A percentile compares a stretch with the other conserved stretches of the same genome.
phyloP scores from a whole-genome alignment of 2,113 vertebrate genomes.

The Tursiops truncatus region DNA sequence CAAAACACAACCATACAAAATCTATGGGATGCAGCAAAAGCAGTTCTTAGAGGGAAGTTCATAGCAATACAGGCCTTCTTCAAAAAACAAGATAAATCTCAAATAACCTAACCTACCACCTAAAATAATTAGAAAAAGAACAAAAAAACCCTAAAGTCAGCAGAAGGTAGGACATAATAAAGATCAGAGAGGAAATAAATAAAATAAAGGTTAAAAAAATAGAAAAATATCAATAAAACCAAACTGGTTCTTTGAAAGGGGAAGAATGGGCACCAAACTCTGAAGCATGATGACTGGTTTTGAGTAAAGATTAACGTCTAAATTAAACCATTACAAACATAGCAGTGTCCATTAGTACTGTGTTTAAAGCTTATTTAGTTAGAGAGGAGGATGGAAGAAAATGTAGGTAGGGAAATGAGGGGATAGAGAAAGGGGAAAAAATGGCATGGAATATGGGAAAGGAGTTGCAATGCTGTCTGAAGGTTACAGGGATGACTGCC shows the following conservation, averaged over 20 bases:
- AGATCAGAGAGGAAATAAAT: background rate
- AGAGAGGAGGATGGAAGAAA: background rate
- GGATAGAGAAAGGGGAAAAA: background rate
- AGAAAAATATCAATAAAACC: background rate
- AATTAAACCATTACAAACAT: background rate
- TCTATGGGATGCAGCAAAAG: background rate
- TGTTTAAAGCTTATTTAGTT: background rate
- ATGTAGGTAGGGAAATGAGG: background rate
- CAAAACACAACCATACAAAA: background rate
- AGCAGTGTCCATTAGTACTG: background rate
- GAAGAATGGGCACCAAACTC: accelerated
- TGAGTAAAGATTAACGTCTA: slow-evolving; percentile 2
- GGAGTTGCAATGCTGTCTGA: background rate
- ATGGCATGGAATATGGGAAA: background rate
- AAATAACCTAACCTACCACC: background rate
- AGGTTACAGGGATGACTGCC: background rate
- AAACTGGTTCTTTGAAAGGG: background rate
- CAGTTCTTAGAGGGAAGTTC: background rate
- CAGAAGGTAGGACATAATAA: background rate
- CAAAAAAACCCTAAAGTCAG: background rate
- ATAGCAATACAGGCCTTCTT: background rate
- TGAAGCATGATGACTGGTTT: background rate
- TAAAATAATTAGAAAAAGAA: background rate
- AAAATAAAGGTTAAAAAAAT: background rate
- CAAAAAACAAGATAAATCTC: background rate